A percentile compares a stretch with the other conserved stretches of the same genome.
Conservation (phyloP, 2,797 vertebrate genomes). For the Taenioides sp. region DNA sequence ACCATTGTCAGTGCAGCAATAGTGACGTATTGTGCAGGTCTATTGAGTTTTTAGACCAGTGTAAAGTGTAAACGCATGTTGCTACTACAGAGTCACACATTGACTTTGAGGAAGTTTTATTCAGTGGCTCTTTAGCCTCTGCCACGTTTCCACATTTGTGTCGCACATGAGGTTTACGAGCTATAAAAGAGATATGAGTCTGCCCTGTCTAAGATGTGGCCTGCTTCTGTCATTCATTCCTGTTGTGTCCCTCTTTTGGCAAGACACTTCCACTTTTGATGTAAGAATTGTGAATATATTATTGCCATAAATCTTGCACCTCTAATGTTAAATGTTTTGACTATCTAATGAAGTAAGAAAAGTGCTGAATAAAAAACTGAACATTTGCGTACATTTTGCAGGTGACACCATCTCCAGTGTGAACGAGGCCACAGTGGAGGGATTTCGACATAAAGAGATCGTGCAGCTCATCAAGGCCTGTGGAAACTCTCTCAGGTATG, state of each 20-base stretch:
- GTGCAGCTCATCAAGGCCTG: slow-evolving; percentile 93
- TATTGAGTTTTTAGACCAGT: not conserved
- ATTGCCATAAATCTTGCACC: no score
- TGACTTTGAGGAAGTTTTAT: not conserved
- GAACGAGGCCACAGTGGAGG: slow-evolving; percentile 88
- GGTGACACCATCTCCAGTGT: slow-evolving; percentile 95
- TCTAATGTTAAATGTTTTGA: no score
- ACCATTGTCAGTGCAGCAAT: not conserved
- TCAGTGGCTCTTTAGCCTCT: not conserved
- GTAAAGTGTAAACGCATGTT: slow-evolving; percentile 4
- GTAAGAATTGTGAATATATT: no score
- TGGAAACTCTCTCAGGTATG: slow-evolving; percentile 86
- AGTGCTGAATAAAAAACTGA: no score
- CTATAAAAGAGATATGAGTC: slow-evolving; percentile 28
- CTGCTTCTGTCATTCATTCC: not conserved
- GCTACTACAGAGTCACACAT: not conserved
- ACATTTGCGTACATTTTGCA: slow-evolving; percentile 36
- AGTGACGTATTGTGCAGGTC: not conserved
- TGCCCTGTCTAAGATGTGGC: slow-evolving; percentile 10
- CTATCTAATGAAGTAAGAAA: no score
- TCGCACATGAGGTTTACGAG: slow-evolving; percentile 42
- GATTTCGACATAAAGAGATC: slow-evolving; percentile 89
- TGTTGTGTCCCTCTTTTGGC: slow-evolving; percentile 18
- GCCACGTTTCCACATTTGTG: slow-evolving; percentile 39
- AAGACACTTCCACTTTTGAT: slow-evolving; percentile 12